Conservation (phyloP, 2,888 invertebrate genomes). For the Drosophila phalerata region DNA sequence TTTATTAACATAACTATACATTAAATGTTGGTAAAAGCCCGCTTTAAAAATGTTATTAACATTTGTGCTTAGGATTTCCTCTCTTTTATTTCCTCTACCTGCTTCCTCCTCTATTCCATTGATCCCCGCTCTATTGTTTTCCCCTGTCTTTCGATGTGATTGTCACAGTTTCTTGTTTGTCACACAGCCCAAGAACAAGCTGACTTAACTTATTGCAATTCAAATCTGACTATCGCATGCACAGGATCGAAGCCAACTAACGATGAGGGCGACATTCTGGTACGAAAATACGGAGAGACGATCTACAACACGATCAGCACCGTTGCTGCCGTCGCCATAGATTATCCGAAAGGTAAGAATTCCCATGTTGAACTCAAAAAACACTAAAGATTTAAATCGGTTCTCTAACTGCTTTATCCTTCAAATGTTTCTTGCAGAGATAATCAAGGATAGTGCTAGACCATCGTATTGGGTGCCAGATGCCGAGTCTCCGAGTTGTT, state of each 20-base stretch:
- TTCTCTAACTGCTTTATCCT: no score
- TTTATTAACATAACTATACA: not conserved
- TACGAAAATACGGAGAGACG: constrained; percentile 89
- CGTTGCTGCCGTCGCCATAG: constrained; percentile 89
- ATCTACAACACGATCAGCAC: constrained; percentile 90
- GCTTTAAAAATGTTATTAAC: not conserved
- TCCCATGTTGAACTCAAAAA: no score
- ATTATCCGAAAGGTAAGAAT: constrained; percentile 89
- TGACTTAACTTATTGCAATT: constrained; percentile 64
- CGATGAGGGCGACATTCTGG: constrained; percentile 87
- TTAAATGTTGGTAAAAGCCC: not conserved
- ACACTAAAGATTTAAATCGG: no score
- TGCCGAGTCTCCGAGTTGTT: constrained; percentile 89
- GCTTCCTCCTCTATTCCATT: not conserved
- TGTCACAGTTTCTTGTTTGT: constrained; percentile 31
- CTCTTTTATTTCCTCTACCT: not conserved
- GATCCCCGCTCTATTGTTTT: not conserved
- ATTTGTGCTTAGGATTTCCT: no score
- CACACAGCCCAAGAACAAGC: constrained; percentile 49
- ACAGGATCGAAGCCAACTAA: constrained; percentile 71
- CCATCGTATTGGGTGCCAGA: constrained; percentile 94
- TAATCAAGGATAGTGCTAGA: constrained; percentile 91
- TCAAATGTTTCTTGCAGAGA: constrained; percentile 83
- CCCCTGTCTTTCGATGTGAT: not conserved
- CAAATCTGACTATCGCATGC: constrained; percentile 72